Base-by-base conservation (phyloP, 2,888 invertebrate genomes). In the Danaus chrysippus region DNA sequence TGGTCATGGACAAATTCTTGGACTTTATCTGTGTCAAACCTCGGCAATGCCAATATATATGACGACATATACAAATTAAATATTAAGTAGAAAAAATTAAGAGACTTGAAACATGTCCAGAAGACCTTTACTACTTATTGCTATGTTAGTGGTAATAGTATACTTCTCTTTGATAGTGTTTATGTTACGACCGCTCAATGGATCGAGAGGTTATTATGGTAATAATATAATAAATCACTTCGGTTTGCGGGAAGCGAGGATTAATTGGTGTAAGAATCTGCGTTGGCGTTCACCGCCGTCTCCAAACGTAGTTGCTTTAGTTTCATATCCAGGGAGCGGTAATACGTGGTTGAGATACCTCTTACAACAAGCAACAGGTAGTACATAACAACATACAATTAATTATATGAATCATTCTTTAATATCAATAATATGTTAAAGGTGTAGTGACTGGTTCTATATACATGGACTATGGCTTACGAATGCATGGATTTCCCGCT, bases 331-430 rank as follows among this genome's bases (percentile, higher is more conserved):
- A 6, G 96, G 96, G n/a, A 96, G 95, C 76, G 96, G 96, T 0
- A 96, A 96, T 77, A 96, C 96, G 19, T 96, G 96, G 96, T 83
- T 96, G 13, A 84, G 96, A 62, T 96, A 96, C 78, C 83, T 96
- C 52, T 80, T 96, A 54, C 96, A 96, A 78, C 95, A 96, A 83
- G 93, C 93, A 41, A 96, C 95, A 76, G 95, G 95, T 94, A 42
- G n/a, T 41, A 49, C 17, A 53, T 23, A n/a, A 17, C 23, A 46
- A 15, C 44, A 54, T 41, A 8, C 6, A 9, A 42, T 61, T 34
- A 34, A 9, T 42, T 52, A 52, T 52, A 17, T 59, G 11, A 12
- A n/a, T n/a, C 12, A 59, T n/a, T 17, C 11, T 9, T 1, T 10
- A 17, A 17, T 17, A 49, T 46, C 15, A 46, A 15, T n/a, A 46